Evolutionary conservation across 2,113 vertebrate genomes (phyloP).

Genomic region (Pycnonotus jocosus): DNA sequence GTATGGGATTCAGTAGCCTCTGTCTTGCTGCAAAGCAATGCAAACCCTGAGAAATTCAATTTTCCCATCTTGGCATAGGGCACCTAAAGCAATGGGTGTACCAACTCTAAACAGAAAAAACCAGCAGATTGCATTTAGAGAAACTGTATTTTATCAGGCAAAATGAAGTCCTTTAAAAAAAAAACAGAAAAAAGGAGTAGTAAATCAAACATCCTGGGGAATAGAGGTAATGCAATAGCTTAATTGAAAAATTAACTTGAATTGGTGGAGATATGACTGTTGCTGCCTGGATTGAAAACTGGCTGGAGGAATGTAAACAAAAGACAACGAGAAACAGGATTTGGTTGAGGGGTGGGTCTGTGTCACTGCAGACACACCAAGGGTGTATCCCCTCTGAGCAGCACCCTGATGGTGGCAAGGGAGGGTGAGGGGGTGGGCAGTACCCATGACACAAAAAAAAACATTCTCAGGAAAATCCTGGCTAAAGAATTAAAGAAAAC

Average conservation of each 20-base stretch:
- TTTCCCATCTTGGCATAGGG: not conserved
- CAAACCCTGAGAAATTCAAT: not conserved
- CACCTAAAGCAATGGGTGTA: not conserved
- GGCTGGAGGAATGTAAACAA: conserved; percentile 16
- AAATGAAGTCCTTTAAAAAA: not conserved
- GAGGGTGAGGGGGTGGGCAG: accelerated
- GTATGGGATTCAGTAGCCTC: not conserved
- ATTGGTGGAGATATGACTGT: not conserved
- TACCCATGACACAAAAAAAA: not conserved
- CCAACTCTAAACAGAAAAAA: not conserved
- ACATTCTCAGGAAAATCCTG: not conserved
- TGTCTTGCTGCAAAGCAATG: not conserved
- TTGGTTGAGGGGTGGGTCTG: not conserved
- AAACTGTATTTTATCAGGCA: not conserved
- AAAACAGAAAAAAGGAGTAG: not conserved
- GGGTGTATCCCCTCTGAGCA: accelerated
- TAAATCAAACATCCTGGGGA: not conserved
- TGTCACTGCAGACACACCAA: not conserved
- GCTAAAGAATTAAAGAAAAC: not conserved
- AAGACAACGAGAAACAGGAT: not conserved
- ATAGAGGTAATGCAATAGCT: not conserved
- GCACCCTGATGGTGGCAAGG: accelerated
- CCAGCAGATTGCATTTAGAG: not conserved
- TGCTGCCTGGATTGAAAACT: not conserved
- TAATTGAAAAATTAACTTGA: not conserved